Conservation (phyloP, 2,797 vertebrate genomes). For the Salarias fasciatus region DNA sequence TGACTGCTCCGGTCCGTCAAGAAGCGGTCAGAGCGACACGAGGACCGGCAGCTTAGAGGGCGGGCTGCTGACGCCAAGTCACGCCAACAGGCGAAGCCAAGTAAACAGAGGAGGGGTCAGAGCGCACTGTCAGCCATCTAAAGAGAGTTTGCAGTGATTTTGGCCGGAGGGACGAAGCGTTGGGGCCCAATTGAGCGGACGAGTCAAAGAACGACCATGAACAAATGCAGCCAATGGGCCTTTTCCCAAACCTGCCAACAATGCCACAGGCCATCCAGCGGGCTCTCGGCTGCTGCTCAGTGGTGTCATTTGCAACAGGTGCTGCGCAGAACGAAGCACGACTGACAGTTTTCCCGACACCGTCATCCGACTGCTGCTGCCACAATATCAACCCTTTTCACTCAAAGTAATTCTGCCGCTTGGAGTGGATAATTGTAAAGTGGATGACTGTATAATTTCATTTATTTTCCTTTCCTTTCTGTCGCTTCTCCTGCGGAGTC, state of each 20-base stretch:
- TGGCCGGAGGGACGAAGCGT: constrained; percentile 46
- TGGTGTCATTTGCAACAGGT: constrained; percentile 26
- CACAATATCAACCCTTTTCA: background rate
- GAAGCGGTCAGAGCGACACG: background rate
- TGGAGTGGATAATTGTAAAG: constrained; percentile 7
- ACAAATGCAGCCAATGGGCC: constrained; percentile 31
- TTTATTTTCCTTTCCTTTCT: background rate
- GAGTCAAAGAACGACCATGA: constrained; percentile 52
- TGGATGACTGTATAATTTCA: constrained; percentile 1
- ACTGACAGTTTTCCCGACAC: constrained; percentile 8
- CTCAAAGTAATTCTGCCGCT: background rate
- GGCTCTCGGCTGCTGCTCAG: background rate
- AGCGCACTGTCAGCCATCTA: constrained; percentile 52
- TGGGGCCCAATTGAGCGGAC: constrained; percentile 31
- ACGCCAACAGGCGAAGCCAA: constrained; percentile 16
- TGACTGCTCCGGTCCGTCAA: background rate
- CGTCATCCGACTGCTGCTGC: background rate
- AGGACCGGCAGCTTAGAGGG: constrained; percentile 9
- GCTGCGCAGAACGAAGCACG: constrained; percentile 2
- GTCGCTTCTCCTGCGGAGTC: background rate
- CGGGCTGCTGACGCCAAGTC: constrained; percentile 24
- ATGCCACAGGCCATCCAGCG: constrained; percentile 19
- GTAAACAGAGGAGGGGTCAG: constrained; percentile 52
- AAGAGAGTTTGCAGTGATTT: constrained; percentile 44
- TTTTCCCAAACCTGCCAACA: constrained; percentile 31